phyloP scores from a whole-genome alignment of 2,113 vertebrate species.

The Phocoena phocoena region DNA sequence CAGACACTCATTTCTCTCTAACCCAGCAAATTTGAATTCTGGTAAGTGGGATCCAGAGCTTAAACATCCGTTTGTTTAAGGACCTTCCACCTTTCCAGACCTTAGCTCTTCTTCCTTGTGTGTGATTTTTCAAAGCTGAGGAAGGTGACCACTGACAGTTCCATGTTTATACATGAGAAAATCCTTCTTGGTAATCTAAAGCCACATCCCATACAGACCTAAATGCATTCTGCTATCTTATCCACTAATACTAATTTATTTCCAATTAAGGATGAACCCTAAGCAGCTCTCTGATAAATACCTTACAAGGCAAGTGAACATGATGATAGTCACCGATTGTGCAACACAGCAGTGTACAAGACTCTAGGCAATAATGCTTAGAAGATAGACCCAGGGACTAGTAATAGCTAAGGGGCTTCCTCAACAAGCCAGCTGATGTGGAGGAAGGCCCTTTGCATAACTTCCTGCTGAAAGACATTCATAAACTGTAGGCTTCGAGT shows the following conservation, averaged over 20 bases:
- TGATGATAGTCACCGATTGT: neutral
- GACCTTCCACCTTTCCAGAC: neutral
- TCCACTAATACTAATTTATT: neutral
- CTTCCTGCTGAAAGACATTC: neutral
- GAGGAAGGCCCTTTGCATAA: neutral
- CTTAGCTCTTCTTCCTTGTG: neutral
- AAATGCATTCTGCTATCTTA: conserved; percentile 7
- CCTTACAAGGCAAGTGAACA: neutral
- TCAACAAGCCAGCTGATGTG: neutral
- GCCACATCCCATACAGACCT: neutral
- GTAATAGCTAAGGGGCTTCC: neutral
- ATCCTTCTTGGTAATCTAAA: neutral
- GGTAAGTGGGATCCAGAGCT: neutral
- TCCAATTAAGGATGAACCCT: neutral
- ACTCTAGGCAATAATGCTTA: neutral
- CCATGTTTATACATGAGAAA: neutral
- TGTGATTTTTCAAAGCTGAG: neutral
- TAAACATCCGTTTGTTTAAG: neutral
- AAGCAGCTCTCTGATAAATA: conserved; percentile 21
- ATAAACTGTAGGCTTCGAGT: neutral
- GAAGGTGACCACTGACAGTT: neutral
- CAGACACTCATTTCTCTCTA: neutral
- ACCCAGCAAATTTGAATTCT: neutral
- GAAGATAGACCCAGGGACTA: neutral
- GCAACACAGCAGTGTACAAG: neutral